These are phyloP conservation scores for Lasioglossum lativentre DNA, from an alignment of 2,888 invertebrate genomes.

Conservation along the genomic window DNA sequence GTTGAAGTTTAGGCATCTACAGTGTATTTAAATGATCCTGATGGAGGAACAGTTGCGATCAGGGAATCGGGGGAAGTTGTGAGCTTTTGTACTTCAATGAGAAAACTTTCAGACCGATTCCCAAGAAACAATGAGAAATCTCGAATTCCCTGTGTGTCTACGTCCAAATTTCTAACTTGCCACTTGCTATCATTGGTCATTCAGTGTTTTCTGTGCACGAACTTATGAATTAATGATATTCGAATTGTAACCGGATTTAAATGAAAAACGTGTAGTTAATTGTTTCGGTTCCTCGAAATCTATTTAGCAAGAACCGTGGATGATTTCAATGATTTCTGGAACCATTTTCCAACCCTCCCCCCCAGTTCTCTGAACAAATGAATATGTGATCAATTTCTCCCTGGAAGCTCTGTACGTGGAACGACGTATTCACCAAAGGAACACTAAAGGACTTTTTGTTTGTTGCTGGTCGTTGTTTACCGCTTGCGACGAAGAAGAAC, in stretches of 20 bases:
- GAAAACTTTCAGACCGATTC: slow-evolving; percentile 1
- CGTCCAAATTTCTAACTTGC: not conserved
- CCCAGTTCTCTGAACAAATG: slow-evolving; percentile 2
- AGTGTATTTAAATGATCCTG: not conserved
- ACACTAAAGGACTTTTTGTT: not conserved
- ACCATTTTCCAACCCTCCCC: not conserved
- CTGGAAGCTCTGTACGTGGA: not conserved
- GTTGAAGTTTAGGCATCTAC: not conserved
- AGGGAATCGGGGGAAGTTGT: not conserved
- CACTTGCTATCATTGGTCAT: not conserved
- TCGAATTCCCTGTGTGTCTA: not conserved
- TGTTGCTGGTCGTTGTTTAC: slow-evolving; percentile 6
- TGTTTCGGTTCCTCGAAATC: not conserved
- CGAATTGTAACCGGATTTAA: not conserved
- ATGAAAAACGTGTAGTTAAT: too few species aligned
- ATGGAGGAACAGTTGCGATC: not conserved
- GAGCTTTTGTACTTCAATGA: slow-evolving; percentile 1
- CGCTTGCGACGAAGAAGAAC: not conserved
- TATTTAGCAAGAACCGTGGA: not conserved
- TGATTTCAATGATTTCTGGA: not conserved
- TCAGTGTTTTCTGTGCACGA: too few species aligned
- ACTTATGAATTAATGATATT: not conserved
- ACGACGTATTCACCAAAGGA: slow-evolving; percentile 5
- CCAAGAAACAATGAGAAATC: not conserved
- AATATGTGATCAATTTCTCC: not conserved